Evolutionary conservation across 2,888 invertebrate genomes (phyloP), one percentile per base, ranked within the genome.

Genomic region (Drosophila nr. perissopoda): DNA sequence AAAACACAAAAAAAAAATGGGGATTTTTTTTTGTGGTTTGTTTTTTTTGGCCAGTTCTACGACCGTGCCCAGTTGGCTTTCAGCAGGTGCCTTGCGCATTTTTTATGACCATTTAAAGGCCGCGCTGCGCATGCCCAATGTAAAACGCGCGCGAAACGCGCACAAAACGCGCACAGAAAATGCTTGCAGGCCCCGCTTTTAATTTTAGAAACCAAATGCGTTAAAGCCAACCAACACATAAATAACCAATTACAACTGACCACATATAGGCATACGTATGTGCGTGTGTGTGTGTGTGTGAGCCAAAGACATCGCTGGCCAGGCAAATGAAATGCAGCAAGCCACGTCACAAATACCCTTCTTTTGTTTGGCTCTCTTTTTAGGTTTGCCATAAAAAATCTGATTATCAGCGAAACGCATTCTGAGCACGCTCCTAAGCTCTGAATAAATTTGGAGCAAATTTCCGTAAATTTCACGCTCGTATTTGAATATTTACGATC

Each of bases 101-200:
- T 83, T 82, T 80, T 82, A 86, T 83, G 79, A 73, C 73, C 82
- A 75, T 78, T 79, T 79, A 70, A 73, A 78, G 72, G 74, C 69
- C 75, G 73, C 73, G 80, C 54, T 54, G 73, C 82, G 83, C 83
- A 80, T 87, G 80, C 85, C 75, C 80, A 82, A 82, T 79, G 81
- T 59, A 65, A 74, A 70, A 60, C 79, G 82, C 79, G 64, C 65
- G 40, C 70, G 61, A 82, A 83, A 80, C 86, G 76, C 78, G 60
- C 60, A 5, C 25, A 4, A 61, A 65, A 56, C 49, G 62, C 54
- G 54, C 79, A 56, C 59, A 3, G 18, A 7, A 63, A 64, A 27
- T 31, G 66, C 56, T 51, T 56, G 40, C 69, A 45, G 66, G 68
- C 72, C 59, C 54, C 45, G 70, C 69, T 52, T 66, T 81, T 61